Conservation (phyloP, 2,113 vertebrate species). For the Rhagologus leucostigma region DNA sequence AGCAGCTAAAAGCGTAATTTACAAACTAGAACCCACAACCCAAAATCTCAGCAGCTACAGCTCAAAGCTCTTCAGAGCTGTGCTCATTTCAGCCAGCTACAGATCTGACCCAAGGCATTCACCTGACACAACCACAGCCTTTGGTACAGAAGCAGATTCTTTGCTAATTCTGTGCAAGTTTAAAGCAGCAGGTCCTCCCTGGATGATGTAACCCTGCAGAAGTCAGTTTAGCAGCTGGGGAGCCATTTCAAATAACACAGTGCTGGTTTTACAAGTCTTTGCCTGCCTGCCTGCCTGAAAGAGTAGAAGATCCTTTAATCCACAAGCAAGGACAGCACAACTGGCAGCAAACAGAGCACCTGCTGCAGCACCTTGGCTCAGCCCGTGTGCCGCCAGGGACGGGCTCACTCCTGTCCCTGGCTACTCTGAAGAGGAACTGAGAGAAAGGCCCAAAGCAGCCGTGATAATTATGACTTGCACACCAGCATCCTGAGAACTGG, state of each 20-base stretch:
- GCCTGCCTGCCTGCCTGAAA: neutral
- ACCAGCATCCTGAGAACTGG: neutral
- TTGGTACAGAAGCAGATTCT: neutral
- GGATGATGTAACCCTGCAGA: neutral
- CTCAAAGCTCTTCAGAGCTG: neutral
- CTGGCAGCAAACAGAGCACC: neutral
- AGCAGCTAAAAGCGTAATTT: neutral
- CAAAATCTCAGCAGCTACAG: neutral
- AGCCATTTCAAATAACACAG: neutral
- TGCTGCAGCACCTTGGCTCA: neutral
- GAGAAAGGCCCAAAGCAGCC: neutral
- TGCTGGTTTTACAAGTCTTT: slow-evolving; percentile 9
- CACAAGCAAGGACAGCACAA: neutral
- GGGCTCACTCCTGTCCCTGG: neutral
- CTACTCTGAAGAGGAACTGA: neutral
- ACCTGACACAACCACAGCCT: neutral
- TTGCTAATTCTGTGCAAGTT: neutral
- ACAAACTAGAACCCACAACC: neutral
- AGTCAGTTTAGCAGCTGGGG: neutral
- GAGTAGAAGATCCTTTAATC: neutral
- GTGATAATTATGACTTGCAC: neutral
- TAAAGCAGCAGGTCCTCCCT: neutral
- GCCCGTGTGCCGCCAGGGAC: neutral
- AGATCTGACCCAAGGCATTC: neutral
- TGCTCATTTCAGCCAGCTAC: neutral